Percentiles rank a stretch among this genome's conserved stretches.
Conservation (phyloP, 2,888 invertebrate genomes). For the Xylota segnis region DNA sequence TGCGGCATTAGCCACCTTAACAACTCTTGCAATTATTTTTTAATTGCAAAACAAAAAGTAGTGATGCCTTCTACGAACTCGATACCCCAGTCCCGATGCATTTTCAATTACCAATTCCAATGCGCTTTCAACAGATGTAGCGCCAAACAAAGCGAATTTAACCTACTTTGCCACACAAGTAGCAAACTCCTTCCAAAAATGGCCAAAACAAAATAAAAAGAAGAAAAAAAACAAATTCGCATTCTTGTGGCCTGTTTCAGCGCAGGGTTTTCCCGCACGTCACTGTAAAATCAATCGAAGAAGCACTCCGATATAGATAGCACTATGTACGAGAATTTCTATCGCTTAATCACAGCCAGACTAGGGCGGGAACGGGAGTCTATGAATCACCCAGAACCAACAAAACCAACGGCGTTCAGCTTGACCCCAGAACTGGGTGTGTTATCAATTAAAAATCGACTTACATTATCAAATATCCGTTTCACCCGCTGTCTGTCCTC, state of each 20-base stretch:
- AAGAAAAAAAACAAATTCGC: slow-evolving; percentile 3
- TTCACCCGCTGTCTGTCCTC: slow-evolving; percentile 81
- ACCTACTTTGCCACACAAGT: slow-evolving; percentile 56
- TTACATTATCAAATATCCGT: slow-evolving; percentile 82
- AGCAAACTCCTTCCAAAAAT: slow-evolving; percentile 26
- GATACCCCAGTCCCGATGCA: background rate
- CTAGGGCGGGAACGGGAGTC: background rate
- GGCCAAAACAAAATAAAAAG: slow-evolving; percentile 15
- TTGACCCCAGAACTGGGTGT: too few species aligned
- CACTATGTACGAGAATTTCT: slow-evolving; percentile 5
- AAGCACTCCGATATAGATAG: slow-evolving; percentile 3
- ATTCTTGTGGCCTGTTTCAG: slow-evolving; percentile 3
- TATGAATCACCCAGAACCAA: slow-evolving; percentile 49
- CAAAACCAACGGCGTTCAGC: background rate
- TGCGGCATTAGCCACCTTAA: background rate
- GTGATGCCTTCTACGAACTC: slow-evolving; percentile 20
- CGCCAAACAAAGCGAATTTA: slow-evolving; percentile 36
- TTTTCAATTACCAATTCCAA: background rate
- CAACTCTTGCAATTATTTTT: background rate
- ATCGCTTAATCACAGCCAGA: background rate
- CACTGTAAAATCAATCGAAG: background rate
- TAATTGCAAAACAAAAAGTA: slow-evolving; percentile 33
- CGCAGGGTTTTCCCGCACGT: background rate
- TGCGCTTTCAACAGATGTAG: too few species aligned
- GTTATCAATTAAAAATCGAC: slow-evolving; percentile 32